Percentiles rank a stretch among this genome's conserved stretches.
Conservation (phyloP, 2,888 invertebrate species). For the Meganola albula region DNA sequence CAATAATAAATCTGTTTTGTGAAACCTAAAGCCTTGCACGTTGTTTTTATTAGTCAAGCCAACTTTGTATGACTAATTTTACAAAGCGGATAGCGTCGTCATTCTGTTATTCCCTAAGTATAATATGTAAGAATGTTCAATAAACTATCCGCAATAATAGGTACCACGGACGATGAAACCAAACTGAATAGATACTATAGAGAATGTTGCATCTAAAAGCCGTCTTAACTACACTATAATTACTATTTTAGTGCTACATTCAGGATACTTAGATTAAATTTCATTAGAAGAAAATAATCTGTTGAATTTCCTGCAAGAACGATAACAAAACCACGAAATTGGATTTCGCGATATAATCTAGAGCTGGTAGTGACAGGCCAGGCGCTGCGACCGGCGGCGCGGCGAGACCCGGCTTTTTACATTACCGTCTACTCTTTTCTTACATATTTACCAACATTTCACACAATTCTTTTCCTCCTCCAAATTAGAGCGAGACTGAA, state of each 20-base stretch:
- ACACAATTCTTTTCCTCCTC: slow-evolving; percentile 19
- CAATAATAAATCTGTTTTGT: slow-evolving; percentile 51
- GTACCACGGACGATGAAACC: too few species aligned
- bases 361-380: slow-evolving; percentile 58
- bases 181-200: too few species aligned
- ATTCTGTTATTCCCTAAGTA: too few species aligned
- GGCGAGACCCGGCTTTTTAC: slow-evolving; percentile 29
- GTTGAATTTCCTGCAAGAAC: slow-evolving; percentile 59
- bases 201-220: too few species aligned
- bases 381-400: slow-evolving; percentile 25
- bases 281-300: slow-evolving; percentile 53
- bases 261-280: too few species aligned
- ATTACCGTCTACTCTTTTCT: slow-evolving; percentile 18
- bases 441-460: slow-evolving; percentile 20
- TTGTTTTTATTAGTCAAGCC: slow-evolving; percentile 27
- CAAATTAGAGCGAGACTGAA: too few species aligned
- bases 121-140: too few species aligned
- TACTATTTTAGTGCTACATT: too few species aligned
- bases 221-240: too few species aligned
- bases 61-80: slow-evolving; percentile 36
- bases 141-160: too few species aligned
- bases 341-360: slow-evolving; percentile 75
- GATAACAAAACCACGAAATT: slow-evolving; percentile 76
- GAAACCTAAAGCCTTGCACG: slow-evolving; percentile 27
- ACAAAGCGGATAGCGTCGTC: slow-evolving; percentile 17